Percentiles rank a stretch among this genome's conserved stretches.
These are phyloP conservation scores for Mus musculus DNA, from an alignment of 2,113 vertebrate genomes.

Conservation along the genomic window DNA sequence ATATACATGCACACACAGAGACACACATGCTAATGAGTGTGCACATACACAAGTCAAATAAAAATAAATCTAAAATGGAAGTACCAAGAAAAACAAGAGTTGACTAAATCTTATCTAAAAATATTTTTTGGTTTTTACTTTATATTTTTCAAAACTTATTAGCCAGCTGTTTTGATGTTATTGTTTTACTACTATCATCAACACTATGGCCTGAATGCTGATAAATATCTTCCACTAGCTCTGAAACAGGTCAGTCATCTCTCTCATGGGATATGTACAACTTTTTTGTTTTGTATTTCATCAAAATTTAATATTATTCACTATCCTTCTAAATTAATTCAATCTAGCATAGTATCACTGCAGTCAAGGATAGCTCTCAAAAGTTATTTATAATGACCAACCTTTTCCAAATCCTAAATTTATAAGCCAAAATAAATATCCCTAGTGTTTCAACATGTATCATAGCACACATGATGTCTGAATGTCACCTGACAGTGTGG, in stretches of 20 bases:
- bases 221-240: constrained; percentile 25
- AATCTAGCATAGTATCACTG: neutral
- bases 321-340: constrained; percentile 36
- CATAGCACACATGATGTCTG: neutral
- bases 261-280: constrained; percentile 13
- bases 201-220: neutral
- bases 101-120: neutral
- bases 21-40: no score
- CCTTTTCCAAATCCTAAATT: constrained; percentile 19
- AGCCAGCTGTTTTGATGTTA: neutral
- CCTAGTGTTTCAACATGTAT: constrained; percentile 1
- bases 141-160: neutral
- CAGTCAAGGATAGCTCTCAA: neutral
- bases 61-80: neutral
- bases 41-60: neutral
- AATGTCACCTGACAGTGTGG: neutral
- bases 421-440: neutral
- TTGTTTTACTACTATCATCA: constrained; percentile 12
- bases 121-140: neutral
- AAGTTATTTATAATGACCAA: constrained; percentile 35
- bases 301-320: constrained; percentile 60
- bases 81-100: neutral
- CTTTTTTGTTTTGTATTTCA: constrained; percentile 51
- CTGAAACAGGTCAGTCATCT: neutral
- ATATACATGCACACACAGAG: neutral